Base-by-base conservation (phyloP, 2,113 vertebrate species). In the Pygoscelis antarcticus region DNA sequence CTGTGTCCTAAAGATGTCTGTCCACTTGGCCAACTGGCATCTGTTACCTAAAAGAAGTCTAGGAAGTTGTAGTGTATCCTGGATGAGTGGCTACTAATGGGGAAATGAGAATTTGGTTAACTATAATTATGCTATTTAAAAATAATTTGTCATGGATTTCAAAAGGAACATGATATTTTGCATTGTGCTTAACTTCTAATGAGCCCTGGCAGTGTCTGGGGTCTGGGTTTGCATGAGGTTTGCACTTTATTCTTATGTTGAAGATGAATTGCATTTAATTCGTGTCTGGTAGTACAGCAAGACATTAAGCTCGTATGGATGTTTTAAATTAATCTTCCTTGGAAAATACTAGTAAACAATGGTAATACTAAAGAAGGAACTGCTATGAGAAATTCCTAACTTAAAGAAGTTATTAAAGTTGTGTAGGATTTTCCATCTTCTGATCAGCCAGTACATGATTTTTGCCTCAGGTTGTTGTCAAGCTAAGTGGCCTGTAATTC, bases 301-400 rank as follows among this genome's bases (percentile, higher is more conserved):
- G 66, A 75, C 7, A 36, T 80, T 80, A 70, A 93, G 38, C 38
- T 75, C 51, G 27, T 85, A 77, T 69, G 71, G 46, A 85, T 96
- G 81, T 91, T 96, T 93, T 83, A 85, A 91, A 94, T 91, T 81
- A 95, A 70, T 71, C 51, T 77, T 94, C 47, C 21, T 40, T 93
- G 95, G 66, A 94, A 97, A 96, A 90, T 72, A 70, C 36, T 77
- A 18, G 65, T 77, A 91, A 96, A 96, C 65, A 95, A 91, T 55
- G 25, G 75, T 55, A 85, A 91, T 40, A 46, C 38, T 88, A 80
- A 94, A 77, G 54, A 70, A 94, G 42, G n/a, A 86, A 70, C n/a
- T 88, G 38, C 42, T 71, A 60, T 58, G 55, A 95, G 66, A 93
- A 94, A 86, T 70, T 70, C n/a, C 40, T 70, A 78, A 86, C 46